Base-by-base conservation (phyloP, 2,888 invertebrate genomes). In the Zaprionus lineosus region DNA sequence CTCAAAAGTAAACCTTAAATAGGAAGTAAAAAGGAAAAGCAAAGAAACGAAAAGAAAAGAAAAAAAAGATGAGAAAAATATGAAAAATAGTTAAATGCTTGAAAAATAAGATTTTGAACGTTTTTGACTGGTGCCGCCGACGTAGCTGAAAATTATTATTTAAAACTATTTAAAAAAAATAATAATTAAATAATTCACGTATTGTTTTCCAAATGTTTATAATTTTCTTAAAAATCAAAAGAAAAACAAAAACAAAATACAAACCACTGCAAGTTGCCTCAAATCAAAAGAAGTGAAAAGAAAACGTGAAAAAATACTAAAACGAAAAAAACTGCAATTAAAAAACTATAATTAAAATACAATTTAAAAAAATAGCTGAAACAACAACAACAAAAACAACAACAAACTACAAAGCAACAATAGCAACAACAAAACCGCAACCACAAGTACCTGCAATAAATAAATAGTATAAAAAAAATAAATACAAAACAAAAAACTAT, bases 371-470 rank as follows among this genome's bases (percentile, higher is more conserved):
- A 81, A 77, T 52, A 69, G 41, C 67, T 57, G 56, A 34, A 39
- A 52, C 57, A 12, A 60, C 53, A 58, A 46, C 11, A 33, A 34
- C 21, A 57, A 58, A 36, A 55, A 36, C 66, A 47, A 64, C 53
- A 48, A 40, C 43, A 57, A 74, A 83, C 84, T 84, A 81, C 79
- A 81, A 70, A 77, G 79, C 76, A 81, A 81, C 74, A 82, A 82
- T 82, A 81, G 76, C 79, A 84, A 84, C 79, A 84, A 84, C 74
- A 72, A 76, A 84, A 88, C 86, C 88, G 88, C 82, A 87, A 90
- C 88, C 90, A 87, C 86, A 88, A 88, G 90, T 90, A 90, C 90
- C 90, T 90, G 89, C 88, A 88, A 84, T 78, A 75, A 82, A 60
- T 82, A 75, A 77, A 83, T 82, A 76, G 73, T 77, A 79, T 85